Conservation (phyloP, 2,113 vertebrate genomes). For the Genyomyrus donnyi region DNA sequence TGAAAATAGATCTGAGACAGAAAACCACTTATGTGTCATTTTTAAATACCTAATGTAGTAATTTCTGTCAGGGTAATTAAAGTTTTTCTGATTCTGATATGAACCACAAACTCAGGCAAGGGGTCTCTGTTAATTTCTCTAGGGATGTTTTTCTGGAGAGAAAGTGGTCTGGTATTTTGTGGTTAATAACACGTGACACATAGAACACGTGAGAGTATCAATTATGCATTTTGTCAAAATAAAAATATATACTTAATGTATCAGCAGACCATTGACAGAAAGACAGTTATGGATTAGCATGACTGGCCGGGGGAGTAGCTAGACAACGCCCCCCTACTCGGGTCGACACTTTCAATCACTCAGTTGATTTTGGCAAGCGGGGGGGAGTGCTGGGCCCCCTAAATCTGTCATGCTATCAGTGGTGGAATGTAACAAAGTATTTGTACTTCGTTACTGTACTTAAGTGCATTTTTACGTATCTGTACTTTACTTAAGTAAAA, state of each 20-base stretch:
- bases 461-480: no score
- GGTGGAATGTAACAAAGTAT: no score
- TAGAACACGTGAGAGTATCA: not conserved
- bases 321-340: no score
- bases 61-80: not conserved
- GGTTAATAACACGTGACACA: not conserved
- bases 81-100: not conserved
- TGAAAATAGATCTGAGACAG: not conserved
- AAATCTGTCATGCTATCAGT: no score
- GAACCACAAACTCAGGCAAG: not conserved
- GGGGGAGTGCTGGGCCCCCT: no score
- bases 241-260: not conserved
- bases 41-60: not conserved
- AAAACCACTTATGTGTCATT: not conserved
- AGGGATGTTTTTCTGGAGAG: no score
- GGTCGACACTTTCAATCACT: no score
- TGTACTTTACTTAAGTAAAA: no score
- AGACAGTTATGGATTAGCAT: not conserved
- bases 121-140: no score
- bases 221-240: not conserved
- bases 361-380: no score
- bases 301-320: not conserved
- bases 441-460: no score
- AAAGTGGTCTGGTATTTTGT: not conserved
- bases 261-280: not conserved